phyloP scores from a whole-genome alignment of 2,113 vertebrate genomes.

The Phylloscopus trochilus region DNA sequence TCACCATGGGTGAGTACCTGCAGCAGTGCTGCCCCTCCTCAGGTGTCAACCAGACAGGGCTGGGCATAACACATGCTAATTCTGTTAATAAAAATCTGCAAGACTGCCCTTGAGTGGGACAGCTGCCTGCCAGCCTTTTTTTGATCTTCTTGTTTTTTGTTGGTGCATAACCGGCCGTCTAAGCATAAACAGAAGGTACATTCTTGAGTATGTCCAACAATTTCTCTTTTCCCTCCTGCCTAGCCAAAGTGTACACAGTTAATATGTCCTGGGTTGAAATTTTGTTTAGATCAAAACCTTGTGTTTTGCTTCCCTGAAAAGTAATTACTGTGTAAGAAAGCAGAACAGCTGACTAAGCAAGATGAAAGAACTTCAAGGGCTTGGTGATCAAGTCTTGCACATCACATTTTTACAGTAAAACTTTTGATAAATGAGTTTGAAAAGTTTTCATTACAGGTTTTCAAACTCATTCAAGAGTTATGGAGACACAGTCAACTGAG shows the following conservation, averaged over 20 bases:
- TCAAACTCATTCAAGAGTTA: background rate
- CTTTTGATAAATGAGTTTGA: background rate
- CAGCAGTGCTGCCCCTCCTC: background rate
- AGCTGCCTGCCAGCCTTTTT: background rate
- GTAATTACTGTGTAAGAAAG: background rate
- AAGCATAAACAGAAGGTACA: background rate
- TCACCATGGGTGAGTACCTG: slow-evolving; percentile 86
- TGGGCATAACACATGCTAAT: background rate
- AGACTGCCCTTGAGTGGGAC: background rate
- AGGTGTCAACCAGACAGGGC: rapidly evolving
- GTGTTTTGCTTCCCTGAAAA: background rate
- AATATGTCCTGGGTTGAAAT: background rate
- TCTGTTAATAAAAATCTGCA: background rate
- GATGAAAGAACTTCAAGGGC: background rate
- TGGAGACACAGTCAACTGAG: background rate
- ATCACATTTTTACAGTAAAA: background rate
- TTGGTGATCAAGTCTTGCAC: background rate
- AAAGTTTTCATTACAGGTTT: background rate
- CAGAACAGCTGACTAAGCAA: background rate
- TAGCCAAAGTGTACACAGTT: background rate
- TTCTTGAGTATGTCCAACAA: background rate
- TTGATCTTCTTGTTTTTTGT: background rate
- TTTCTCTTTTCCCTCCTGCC: background rate
- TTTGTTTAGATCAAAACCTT: background rate
- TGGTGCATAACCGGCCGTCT: background rate